Base-by-base conservation (phyloP, 2,113 vertebrate species). In the Indicator indicator region DNA sequence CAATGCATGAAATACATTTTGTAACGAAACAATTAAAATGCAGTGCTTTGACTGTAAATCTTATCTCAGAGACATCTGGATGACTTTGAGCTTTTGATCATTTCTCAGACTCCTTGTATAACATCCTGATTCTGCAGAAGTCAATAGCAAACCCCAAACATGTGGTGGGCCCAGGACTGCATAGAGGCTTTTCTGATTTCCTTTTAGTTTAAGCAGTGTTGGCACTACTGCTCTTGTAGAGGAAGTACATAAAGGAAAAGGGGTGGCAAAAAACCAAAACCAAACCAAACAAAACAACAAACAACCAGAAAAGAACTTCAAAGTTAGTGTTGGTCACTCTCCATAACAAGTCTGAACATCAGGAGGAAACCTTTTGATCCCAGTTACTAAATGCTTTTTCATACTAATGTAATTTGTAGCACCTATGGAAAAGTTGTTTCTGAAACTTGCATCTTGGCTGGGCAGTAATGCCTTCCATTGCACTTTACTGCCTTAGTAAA, bases 1-100 rank as follows among this genome's bases (percentile, higher is more conserved):
- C 81, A 91, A 73, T n/a, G n/a, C 8, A 3, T 87, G 95, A 92
- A 85, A 94, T 91, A 83, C 20, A 60, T 72, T 89, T 92, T 87
- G 84, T 85, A 95, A 89, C 12, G 10, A 92, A 94, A 94, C 82
- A 92, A 95, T 94, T 94, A 92, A 87, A 93, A 92, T 88, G 56
- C 16, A 89, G 46, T 50, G 68, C 56, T 27, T 87, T 92, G 89
- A 40, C 79, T 72, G 70, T 96, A 75, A 91, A 87, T 96, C 87
- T 89, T 87, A 46, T 80, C 56, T 4, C 3, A 44, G 75, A 91
- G 87, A 63, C 38, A 17, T n/a, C 58, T 54, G 74, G 60, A 70
- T 91, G 68, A 91, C 63, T 95, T 69, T 56, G 63, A 85, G 78
- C 84, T 80, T 86, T 82, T 84, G 68, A 71, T 83, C 36, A 6